Conservation (phyloP, 2,797 vertebrate genomes). For the Halcyon chelicuti region DNA sequence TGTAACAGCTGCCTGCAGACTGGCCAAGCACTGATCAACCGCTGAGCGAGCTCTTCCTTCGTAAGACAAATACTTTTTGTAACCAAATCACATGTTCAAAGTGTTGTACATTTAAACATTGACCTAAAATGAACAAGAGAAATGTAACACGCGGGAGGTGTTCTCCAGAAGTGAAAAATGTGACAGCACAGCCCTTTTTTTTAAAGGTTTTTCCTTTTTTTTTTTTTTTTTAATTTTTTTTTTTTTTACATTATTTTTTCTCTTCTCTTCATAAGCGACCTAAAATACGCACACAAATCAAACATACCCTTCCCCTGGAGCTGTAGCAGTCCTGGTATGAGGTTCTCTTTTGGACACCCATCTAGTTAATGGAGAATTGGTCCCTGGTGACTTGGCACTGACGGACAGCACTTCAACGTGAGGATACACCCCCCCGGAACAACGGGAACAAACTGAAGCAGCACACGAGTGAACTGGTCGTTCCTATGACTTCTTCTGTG, state of each 20-base stretch:
- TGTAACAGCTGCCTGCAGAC: not conserved
- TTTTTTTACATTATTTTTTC: not conserved
- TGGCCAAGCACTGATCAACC: conserved; percentile 57
- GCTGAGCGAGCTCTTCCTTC: conserved; percentile 69
- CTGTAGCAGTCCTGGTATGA: conserved; percentile 64
- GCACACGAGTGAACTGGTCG: conserved; percentile 4
- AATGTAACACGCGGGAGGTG: conserved; percentile 62
- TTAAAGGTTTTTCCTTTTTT: not conserved
- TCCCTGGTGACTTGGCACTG: conserved; percentile 78
- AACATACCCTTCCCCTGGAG: conserved; percentile 60
- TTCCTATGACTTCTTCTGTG: conserved; percentile 8
- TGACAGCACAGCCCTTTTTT: conserved; percentile 75
- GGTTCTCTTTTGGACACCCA: conserved; percentile 68
- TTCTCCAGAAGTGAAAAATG: conserved; percentile 61
- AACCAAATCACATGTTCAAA: conserved; percentile 77
- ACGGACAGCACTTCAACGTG: conserved; percentile 1
- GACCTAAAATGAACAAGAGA: conserved; percentile 73
- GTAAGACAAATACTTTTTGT: conserved; percentile 74
- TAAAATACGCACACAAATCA: conserved; percentile 28
- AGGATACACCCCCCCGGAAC: conserved; percentile 8
- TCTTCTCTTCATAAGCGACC: conserved; percentile 22
- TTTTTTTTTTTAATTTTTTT: not conserved
- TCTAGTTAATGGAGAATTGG: conserved; percentile 74
- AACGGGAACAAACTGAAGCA: conserved; percentile 1
- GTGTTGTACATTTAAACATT: conserved; percentile 76